Base-by-base conservation (phyloP, 2,888 invertebrate species). In the Watsonalla binaria region DNA sequence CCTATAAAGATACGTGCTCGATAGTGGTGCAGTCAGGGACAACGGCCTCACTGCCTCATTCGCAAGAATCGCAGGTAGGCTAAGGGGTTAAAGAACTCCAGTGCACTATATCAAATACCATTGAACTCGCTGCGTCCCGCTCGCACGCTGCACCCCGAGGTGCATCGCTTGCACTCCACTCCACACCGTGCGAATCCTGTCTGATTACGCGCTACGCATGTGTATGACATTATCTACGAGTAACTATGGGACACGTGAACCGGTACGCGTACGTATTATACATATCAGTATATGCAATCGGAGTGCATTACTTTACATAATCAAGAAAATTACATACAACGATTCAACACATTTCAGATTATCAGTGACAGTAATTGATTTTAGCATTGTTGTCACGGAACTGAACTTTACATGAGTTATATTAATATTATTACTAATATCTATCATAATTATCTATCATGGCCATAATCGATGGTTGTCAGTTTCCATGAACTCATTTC, bases 101-200 rank as follows among this genome's bases (percentile, higher is more conserved):
- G 75, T 92, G 90, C 87, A 90, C 89, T 90, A 90, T 87, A 90
- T 91, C 88, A 88, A 90, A 90, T 90, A 90, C 88, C 91, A 89
- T 86, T 91, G 91, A 91, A 91, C 89, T 86, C 83, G 70, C 76
- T 72, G 71, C 63, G 76, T 89, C 89, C 68, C 78, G 63, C 80
- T 90, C 82, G 65, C 80, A 73, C 87, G 61, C 73, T 83, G 82
- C 88, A 82, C 79, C 79, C 77, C 62, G 72, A 67, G 66, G 66
- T 80, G 86, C 86, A 83, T 81, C 74, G 78, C 68, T 71, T 80
- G 83, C 82, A 80, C 77, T 80, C 74, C 82, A 80, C 77, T 80
- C 74, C 68, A 72, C 80, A 76, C 78, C 87, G 87, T 87, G 88
- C 89, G 89, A 89, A 89, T 88, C 89, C 86, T 87, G 86, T 78